These are phyloP conservation scores for Datnioides undecimradiatus DNA, from an alignment of 2,113 vertebrate species.

Conservation along the genomic window DNA sequence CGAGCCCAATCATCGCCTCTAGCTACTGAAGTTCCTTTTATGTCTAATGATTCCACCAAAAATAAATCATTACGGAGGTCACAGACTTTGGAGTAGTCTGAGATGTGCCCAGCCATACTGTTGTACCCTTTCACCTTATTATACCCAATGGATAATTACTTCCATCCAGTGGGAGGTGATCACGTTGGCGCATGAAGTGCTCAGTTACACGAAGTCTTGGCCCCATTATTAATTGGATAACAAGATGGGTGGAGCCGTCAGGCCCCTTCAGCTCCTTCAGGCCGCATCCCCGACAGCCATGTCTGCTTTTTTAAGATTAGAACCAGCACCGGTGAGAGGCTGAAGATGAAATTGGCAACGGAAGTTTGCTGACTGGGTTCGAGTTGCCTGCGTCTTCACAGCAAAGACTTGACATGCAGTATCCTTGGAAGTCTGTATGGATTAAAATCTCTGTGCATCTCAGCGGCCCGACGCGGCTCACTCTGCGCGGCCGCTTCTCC, in stretches of 20 bases:
- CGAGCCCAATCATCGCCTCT: conserved; percentile 23
- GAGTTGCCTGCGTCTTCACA: conserved; percentile 65
- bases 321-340: conserved; percentile 64
- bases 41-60: conserved; percentile 24
- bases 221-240: not conserved
- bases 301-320: conserved; percentile 62
- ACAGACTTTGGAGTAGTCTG: too few species aligned
- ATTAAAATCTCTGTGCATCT: conserved; percentile 63
- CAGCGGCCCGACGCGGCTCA: conserved; percentile 19
- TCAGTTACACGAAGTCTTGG: not conserved
- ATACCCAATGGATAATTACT: not conserved
- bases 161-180: not conserved
- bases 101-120: not conserved
- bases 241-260: not conserved
- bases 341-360: conserved; percentile 25
- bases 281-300: conserved; percentile 8
- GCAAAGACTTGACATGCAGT: conserved; percentile 60
- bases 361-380: conserved; percentile 34
- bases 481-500: not conserved
- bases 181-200: conserved; percentile 3
- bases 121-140: not conserved
- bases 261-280: not conserved
- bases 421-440: conserved; percentile 55
- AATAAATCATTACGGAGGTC: not conserved
- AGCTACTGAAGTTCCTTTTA: conserved; percentile 10